Conservation (phyloP, 2,888 invertebrate species). For the Chaitophorus viminalis region DNA sequence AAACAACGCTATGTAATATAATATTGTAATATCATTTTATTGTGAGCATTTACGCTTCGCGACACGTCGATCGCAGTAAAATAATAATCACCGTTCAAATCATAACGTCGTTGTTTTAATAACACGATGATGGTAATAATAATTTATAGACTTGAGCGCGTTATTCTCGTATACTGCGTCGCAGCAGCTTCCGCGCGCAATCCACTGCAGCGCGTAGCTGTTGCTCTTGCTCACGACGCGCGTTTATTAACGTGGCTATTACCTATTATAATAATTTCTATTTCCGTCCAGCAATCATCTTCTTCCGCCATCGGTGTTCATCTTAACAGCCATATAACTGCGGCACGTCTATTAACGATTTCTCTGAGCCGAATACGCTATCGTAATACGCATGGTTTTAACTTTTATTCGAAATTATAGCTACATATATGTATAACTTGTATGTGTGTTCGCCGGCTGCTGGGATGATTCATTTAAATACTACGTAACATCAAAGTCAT, state of each 20-base stretch:
- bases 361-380: not conserved
- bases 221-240: not conserved
- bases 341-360: not conserved
- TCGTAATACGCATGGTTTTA: not conserved
- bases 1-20: not conserved
- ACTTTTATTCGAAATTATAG: not conserved
- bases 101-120: not conserved
- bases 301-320: not conserved
- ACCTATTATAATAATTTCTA: slow-evolving; percentile 3
- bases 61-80: not conserved
- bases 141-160: not conserved
- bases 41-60: not conserved
- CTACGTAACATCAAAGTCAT: too few species aligned
- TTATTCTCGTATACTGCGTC: not conserved
- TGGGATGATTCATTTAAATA: too few species aligned
- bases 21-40: too few species aligned
- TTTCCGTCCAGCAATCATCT: not conserved
- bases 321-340: not conserved
- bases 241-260: not conserved
- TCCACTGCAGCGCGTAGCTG: not conserved
- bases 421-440: too few species aligned
- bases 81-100: too few species aligned
- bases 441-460: too few species aligned
- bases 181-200: not conserved
- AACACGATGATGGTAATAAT: too few species aligned